These are phyloP conservation scores for Eupithecia tripunctaria DNA, from an alignment of 2,888 invertebrate species.

Conservation along the genomic window DNA sequence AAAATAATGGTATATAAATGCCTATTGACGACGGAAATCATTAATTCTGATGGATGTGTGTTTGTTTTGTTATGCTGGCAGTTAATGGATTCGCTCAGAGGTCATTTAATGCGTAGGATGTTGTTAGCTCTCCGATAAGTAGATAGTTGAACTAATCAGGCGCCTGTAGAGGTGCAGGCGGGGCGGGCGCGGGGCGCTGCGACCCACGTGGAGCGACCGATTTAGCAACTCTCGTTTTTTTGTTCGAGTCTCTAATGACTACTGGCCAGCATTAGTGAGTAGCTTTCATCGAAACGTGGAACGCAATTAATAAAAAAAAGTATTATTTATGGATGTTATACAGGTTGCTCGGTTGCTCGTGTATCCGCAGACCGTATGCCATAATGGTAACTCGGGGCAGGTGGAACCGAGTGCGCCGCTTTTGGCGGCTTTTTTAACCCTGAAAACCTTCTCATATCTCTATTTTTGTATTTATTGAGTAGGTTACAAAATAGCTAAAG, in stretches of 20 bases:
- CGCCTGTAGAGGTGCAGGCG: too few species aligned
- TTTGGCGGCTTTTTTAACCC: too few species aligned
- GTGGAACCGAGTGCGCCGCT: too few species aligned
- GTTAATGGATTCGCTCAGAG: neutral
- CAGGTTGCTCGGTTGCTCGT: too few species aligned
- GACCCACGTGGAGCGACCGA: neutral
- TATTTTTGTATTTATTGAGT: too few species aligned
- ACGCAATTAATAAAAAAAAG: neutral
- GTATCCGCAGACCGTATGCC: too few species aligned
- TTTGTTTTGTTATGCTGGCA: neutral
- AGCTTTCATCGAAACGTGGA: neutral
- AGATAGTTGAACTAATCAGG: neutral
- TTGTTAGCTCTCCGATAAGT: neutral
- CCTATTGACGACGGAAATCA: neutral
- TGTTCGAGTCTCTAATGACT: neutral
- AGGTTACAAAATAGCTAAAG: too few species aligned
- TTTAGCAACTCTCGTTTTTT: neutral
- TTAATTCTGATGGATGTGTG: conserved; percentile 1
- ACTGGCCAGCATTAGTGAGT: neutral
- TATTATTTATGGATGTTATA: neutral
- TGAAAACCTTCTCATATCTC: too few species aligned
- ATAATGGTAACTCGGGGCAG: too few species aligned
- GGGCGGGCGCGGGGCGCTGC: neutral
- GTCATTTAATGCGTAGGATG: neutral
- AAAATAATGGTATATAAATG: neutral